Evolutionary conservation across 1,140 invertebrate genomes (phyloP).

Genomic region (Eurosta solidaginis): DNA sequence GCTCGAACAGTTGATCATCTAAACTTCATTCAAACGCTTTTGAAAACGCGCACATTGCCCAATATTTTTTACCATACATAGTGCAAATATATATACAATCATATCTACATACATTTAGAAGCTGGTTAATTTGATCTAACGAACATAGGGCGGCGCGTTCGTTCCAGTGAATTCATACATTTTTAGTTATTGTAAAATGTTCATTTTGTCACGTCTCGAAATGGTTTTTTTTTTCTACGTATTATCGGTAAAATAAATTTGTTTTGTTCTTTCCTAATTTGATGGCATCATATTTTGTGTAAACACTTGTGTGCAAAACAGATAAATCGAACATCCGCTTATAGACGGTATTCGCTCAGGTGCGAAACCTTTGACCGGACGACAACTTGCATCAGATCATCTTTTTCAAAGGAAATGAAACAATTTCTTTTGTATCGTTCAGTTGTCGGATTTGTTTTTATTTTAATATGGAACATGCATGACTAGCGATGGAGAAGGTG

Average conservation of each 20-base stretch:
- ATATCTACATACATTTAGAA: neutral
- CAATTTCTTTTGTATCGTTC: neutral
- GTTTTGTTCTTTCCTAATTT: neutral
- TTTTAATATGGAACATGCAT: neutral
- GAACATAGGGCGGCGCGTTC: neutral
- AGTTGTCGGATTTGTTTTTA: neutral
- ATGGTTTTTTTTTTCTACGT: neutral
- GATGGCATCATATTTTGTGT: neutral
- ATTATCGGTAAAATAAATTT: neutral
- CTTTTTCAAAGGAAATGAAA: neutral
- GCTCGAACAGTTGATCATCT: neutral
- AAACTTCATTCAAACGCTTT: neutral
- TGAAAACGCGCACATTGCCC: neutral
- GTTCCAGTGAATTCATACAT: neutral
- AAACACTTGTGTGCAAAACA: constrained; percentile 1
- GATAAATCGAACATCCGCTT: neutral
- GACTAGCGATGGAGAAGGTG: constrained; percentile 22
- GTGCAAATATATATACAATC: no score
- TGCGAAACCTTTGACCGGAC: neutral
- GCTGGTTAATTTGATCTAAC: neutral
- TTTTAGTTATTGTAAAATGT: neutral
- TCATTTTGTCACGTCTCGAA: neutral
- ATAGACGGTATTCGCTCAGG: no score
- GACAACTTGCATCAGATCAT: no score
- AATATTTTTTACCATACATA: no score